Evolutionary conservation across 2,113 vertebrate species (phyloP), one percentile per base, ranked within the genome.

Genomic region (Ovibos moschatus): DNA sequence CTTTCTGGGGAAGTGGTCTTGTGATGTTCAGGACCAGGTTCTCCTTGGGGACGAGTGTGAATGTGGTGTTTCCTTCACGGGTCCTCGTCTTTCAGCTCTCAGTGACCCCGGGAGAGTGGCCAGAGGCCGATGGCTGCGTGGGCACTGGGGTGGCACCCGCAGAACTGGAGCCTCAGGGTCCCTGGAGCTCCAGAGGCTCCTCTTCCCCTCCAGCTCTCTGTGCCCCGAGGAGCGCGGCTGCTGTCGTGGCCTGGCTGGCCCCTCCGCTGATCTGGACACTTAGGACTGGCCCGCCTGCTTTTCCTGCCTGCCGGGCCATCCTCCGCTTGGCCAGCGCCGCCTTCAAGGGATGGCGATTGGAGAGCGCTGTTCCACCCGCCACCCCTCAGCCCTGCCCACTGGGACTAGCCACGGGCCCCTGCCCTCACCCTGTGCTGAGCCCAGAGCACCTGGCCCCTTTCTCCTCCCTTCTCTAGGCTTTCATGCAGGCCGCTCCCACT

Each of bases 311-410:
- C 21, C 3, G 2, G 14, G 55, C 55, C 6, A 1, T 43, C 83
- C 83, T 60, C 83, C 11, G 25, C 25, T 6, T 17, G 1, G 23
- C 33, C 15, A 27, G 23, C 1, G 4, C 15, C 1, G 2, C 55
- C 30, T 60, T 28, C 15, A 10, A 4, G 87, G 36, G 36, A 6
- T 13, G 21, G 64, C 53, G 4, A 5, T 40, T 5, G 1, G 47
- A 40, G 53, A 1, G 1, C 2, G 0, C 14, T 6, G 53, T 8
- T 33, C 40, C 0, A 9, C 55, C 74, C 0, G 40, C 88, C 5
- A 4, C 13, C 3, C 67, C 5, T 25, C 40, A 17, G 51, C 36
- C 67, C 17, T 40, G 28, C 53, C 28, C 40, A 16, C 30, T 30
- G 15, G 40, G 40, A 15, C 5, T 43, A 13, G 40, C 28, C 2